A percentile compares a stretch with the other conserved stretches of the same genome.
Conservation (phyloP, 2,113 vertebrate genomes). For the Muntiacus muntjak region DNA sequence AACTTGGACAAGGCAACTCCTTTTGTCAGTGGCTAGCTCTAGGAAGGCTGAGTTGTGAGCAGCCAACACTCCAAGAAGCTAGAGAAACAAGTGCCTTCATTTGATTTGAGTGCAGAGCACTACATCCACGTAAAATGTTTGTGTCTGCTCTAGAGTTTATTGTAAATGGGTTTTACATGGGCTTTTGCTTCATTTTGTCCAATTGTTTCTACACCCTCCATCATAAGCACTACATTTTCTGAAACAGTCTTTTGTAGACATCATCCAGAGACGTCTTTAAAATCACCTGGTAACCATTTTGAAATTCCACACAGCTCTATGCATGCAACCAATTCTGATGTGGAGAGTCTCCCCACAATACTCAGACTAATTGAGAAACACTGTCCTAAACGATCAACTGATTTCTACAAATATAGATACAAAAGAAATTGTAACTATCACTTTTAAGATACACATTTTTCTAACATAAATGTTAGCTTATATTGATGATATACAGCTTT, state of each 20-base stretch:
- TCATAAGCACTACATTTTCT: background rate
- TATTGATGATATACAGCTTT: background rate
- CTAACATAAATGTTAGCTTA: background rate
- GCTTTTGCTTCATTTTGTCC: background rate
- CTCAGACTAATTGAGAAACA: background rate
- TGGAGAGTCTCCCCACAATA: background rate
- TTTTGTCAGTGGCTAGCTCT: background rate
- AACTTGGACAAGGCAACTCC: background rate
- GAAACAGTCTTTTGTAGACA: background rate
- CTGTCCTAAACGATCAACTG: background rate
- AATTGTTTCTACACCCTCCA: background rate
- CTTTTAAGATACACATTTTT: background rate
- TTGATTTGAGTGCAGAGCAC: background rate
- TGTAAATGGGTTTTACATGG: background rate
- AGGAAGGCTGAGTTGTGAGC: background rate
- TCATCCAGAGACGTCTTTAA: background rate
- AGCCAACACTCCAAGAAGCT: background rate
- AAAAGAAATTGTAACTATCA: background rate
- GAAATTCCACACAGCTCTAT: background rate
- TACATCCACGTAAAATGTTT: background rate
- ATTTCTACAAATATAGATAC: background rate
- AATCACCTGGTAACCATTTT: background rate
- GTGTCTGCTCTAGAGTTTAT: background rate
- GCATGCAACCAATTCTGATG: background rate
- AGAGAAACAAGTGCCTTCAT: background rate